Percentiles rank a stretch among this genome's conserved stretches.
These are phyloP conservation scores for Leptinotarsa tumamoca DNA, from an alignment of 2,888 invertebrate genomes.

Conservation along the genomic window DNA sequence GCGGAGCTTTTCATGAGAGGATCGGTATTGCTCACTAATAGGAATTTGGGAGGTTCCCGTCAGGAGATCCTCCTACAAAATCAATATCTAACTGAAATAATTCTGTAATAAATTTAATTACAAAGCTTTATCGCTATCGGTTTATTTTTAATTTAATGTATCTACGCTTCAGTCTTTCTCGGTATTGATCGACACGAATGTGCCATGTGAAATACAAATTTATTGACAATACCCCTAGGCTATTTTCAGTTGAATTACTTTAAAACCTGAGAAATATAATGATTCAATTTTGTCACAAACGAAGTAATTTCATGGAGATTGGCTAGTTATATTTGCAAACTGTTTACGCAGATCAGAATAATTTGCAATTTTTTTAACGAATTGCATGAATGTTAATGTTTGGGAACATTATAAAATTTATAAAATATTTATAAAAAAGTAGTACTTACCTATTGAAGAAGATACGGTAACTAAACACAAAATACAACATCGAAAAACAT, in stretches of 20 bases:
- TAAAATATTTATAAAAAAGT: too few species aligned
- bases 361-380: too few species aligned
- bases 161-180: not conserved
- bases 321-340: too few species aligned
- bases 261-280: too few species aligned
- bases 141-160: conserved; percentile 27
- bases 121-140: conserved; percentile 25
- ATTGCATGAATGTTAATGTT: too few species aligned
- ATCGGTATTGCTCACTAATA: conserved; percentile 46
- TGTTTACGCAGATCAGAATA: too few species aligned
- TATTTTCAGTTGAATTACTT: not conserved
- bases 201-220: not conserved
- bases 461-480: too few species aligned
- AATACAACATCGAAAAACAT: too few species aligned
- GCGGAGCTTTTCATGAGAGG: conserved; percentile 46
- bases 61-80: conserved; percentile 46
- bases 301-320: too few species aligned
- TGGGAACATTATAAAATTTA: too few species aligned
- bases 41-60: conserved; percentile 49
- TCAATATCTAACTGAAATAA: conserved; percentile 42
- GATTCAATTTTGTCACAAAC: too few species aligned
- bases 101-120: conserved; percentile 31
- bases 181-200: not conserved
- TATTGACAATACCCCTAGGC: not conserved
- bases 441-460: too few species aligned